Evolutionary conservation across 2,113 vertebrate species (phyloP), one percentile per base, ranked within the genome.

Genomic region (Phylloscopus trochilus): DNA sequence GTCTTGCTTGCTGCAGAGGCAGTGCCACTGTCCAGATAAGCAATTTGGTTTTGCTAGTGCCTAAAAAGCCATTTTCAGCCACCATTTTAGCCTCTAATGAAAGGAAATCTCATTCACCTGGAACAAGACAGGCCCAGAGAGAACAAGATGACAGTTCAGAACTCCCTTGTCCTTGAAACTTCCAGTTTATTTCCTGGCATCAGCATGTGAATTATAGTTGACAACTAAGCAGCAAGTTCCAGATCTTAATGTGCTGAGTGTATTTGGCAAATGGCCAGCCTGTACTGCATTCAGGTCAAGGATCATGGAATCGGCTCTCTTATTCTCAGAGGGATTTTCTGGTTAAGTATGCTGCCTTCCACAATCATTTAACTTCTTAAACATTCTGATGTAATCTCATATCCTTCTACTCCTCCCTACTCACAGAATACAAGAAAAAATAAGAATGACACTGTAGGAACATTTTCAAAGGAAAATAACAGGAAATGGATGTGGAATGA

Each of bases 91-190:
- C 22, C 37, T 78, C 43, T 80, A 73, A 63, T 31, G 63, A 91
- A 79, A 92, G 86, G 67, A 94, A 96, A 85, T 73, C 56, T n/a
- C 55, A 62, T 46, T 84, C 63, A 80, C 9, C 46, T 87, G 88
- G 51, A 94, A 90, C 35, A 75, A 90, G 63, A 75, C 30, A 46
- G 51, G 39, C 22, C 11, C 1, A 0, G n/a, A 41, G 46, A 41
- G 35, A 79, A 77, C 4, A 3, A 63, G 31, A 79, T 1, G 15
- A 91, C 60, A 55, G 19, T 64, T 82, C 28, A 73, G 51, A 62
- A 26, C 55, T 94, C 92, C 78, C 87, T 90, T 82, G 90, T 89
- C 91, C 92, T 97, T 95, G 90, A 94, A 91, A 91, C 23, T 55
- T 94, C 44, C 22, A 35, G 37, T 73, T 60, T 59, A 75, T 67